phyloP scores from a whole-genome alignment of 2,888 invertebrate species.

The Polydrusus tereticollis region DNA sequence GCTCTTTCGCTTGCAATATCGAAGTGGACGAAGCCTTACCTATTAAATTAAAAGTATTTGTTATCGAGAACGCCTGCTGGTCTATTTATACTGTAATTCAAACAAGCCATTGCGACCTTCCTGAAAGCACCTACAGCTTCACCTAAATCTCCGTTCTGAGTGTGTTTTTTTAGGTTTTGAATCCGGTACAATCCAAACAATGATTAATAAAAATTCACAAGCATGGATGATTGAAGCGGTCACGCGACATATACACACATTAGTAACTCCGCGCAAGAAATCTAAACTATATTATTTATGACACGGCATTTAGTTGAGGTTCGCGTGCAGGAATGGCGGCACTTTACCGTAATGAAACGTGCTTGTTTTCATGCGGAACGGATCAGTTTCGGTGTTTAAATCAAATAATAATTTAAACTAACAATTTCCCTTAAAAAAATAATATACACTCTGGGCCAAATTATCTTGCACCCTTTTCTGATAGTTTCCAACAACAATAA shows the following conservation, averaged over 20 bases:
- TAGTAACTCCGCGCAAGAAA: conserved; percentile 44
- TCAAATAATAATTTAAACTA: conserved; percentile 38
- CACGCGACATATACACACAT: conserved; percentile 54
- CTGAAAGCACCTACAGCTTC: too few species aligned
- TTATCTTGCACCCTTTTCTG: too few species aligned
- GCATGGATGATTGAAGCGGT: conserved; percentile 55
- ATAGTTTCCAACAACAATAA: too few species aligned
- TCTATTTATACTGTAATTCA: too few species aligned
- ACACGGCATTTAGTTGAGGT: conserved; percentile 58
- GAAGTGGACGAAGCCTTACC: too few species aligned
- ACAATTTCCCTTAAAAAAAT: too few species aligned
- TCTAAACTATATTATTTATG: conserved; percentile 58
- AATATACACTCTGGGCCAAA: too few species aligned
- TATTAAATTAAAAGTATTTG: too few species aligned
- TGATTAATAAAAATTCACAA: conserved; percentile 42
- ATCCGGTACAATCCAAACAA: not conserved
- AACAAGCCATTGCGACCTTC: too few species aligned
- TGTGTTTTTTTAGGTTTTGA: not conserved
- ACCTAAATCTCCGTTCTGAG: too few species aligned
- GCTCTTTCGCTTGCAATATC: too few species aligned
- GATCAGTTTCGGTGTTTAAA: conserved; percentile 34
- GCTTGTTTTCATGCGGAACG: conserved; percentile 36
- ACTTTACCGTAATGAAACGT: conserved; percentile 56
- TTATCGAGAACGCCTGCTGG: too few species aligned
- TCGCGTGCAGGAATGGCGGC: conserved; percentile 57